phyloP scores from a whole-genome alignment of 2,797 vertebrate species.

The Trichosurus vulpecula region DNA sequence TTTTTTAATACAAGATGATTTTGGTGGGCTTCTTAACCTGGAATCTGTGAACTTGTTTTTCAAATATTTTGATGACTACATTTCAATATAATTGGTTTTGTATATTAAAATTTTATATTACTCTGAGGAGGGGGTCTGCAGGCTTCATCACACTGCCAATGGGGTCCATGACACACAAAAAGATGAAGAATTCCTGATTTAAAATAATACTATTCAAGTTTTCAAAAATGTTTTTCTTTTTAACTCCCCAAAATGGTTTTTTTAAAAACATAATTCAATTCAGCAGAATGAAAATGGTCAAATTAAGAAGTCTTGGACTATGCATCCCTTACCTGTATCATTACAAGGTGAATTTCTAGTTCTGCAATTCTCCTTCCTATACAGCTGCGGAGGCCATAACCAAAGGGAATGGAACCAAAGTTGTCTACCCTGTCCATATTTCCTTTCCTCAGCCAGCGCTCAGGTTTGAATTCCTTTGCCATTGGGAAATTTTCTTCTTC shows the following conservation, averaged over 20 bases:
- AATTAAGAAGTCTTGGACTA: fast-evolving
- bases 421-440: conserved; percentile 90
- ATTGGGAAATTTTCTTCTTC: conserved; percentile 88
- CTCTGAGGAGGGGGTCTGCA: neutral
- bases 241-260: neutral
- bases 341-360: conserved; percentile 92
- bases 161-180: neutral
- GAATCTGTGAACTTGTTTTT: neutral
- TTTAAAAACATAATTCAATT: neutral
- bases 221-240: neutral
- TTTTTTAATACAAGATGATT: neutral
- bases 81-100: neutral
- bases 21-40: neutral
- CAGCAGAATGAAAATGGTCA: neutral
- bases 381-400: conserved; percentile 94
- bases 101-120: neutral
- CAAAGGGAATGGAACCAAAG: conserved; percentile 95
- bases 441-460: conserved; percentile 93
- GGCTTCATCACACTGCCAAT: neutral
- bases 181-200: neutral
- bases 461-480: conserved; percentile 88
- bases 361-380: conserved; percentile 93
- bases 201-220: neutral
- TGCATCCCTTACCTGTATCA: conserved; percentile 87
- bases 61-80: neutral